These are phyloP conservation scores for Rhabdomys dilectus DNA, from an alignment of 2,113 vertebrate genomes.

Conservation along the genomic window DNA sequence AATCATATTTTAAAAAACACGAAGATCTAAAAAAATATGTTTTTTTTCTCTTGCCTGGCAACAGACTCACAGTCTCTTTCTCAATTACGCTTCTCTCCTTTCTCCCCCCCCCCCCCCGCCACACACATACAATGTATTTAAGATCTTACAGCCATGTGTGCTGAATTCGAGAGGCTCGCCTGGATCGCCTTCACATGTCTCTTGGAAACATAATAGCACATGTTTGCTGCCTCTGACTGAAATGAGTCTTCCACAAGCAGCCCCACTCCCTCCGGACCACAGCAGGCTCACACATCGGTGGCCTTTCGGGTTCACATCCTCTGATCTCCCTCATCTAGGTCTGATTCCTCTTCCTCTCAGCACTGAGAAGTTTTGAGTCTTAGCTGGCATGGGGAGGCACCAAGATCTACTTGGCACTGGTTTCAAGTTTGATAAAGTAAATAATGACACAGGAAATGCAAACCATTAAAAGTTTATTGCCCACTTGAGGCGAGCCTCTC, in stretches of 20 bases:
- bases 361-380: not conserved
- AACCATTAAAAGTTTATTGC: not conserved
- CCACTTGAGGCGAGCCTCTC: not conserved
- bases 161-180: not conserved
- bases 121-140: not conserved
- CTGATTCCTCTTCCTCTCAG: not conserved
- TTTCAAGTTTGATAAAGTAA: conserved; percentile 53
- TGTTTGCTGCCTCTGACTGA: not conserved
- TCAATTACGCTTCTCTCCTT: conserved; percentile 15
- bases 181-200: not conserved
- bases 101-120: not conserved
- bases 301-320: not conserved
- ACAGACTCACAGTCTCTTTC: conserved; percentile 61
- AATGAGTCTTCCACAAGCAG: not conserved
- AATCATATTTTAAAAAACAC: conserved; percentile 57
- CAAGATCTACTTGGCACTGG: conserved; percentile 2
- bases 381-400: not conserved
- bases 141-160: not conserved
- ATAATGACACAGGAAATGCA: not conserved
- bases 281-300: not conserved
- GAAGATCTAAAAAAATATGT: not conserved
- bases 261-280: not conserved
- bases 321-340: not conserved
- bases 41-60: not conserved
- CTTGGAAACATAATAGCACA: not conserved